Percentiles rank a stretch among this genome's conserved stretches.
Evolutionary conservation across 2,888 invertebrate species (phyloP).

Genomic region (Meiosimyza decipiens): DNA sequence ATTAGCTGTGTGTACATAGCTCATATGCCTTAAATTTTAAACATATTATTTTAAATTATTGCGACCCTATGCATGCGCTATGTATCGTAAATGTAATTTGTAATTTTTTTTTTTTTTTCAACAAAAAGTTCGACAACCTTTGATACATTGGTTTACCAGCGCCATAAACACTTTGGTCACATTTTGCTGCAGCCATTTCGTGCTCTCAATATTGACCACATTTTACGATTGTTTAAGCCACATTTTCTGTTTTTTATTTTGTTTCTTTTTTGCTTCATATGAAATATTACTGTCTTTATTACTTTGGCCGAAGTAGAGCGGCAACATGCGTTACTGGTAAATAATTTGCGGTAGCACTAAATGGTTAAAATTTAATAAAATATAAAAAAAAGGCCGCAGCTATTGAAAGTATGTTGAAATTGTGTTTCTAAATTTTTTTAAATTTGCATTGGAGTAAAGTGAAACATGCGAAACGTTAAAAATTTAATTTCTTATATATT

Average conservation of each 20-base stretch:
- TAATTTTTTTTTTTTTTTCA: background rate
- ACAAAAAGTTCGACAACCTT: too few species aligned
- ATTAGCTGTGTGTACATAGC: background rate
- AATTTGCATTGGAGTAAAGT: too few species aligned
- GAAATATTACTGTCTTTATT: conserved; percentile 26
- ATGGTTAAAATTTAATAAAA: background rate
- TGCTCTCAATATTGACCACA: conserved; percentile 28
- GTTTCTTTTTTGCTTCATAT: background rate
- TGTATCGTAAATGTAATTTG: too few species aligned
- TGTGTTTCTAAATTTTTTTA: too few species aligned
- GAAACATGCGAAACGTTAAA: too few species aligned
- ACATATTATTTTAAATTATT: background rate
- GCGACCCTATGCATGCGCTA: too few species aligned
- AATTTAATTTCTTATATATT: too few species aligned
- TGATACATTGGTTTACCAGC: background rate
- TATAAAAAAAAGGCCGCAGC: too few species aligned
- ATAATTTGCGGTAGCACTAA: conserved; percentile 5
- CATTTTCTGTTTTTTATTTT: conserved; percentile 10
- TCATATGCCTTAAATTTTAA: background rate
- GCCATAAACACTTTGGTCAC: conserved; percentile 16
- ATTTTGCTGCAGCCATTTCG: conserved; percentile 21
- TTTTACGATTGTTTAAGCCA: conserved; percentile 23
- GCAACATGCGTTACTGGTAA: conserved; percentile 24
- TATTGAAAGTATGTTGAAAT: too few species aligned
- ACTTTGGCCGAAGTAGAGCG: conserved; percentile 3